Evolutionary conservation across 53 echinoderm and acorn worm genomes (phyloP).

Genomic region (Pentamera pediparva): DNA sequence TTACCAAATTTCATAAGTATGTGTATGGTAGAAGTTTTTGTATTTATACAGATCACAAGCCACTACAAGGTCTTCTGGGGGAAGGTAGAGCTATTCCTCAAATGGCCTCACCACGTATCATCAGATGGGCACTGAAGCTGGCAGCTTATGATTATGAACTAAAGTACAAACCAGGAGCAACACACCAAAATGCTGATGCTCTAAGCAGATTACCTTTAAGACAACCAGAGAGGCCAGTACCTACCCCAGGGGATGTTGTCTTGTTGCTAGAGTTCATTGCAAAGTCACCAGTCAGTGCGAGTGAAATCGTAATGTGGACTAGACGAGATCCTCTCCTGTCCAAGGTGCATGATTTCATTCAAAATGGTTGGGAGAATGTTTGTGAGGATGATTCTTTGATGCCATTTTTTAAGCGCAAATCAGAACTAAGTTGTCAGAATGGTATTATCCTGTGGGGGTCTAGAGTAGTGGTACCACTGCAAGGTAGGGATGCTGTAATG

Average conservation of each 20-base stretch:
- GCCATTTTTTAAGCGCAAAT: constrained; percentile 27
- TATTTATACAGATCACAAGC: constrained; percentile 41
- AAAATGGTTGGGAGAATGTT: background rate
- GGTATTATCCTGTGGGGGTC: constrained; percentile 45
- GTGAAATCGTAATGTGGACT: background rate
- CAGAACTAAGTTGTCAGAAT: constrained; percentile 20
- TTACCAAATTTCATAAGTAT: constrained; percentile 40
- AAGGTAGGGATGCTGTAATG: constrained; percentile 27
- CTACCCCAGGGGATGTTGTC: background rate
- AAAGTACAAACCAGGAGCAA: constrained; percentile 41
- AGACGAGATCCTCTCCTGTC: background rate
- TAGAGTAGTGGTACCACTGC: constrained; percentile 32
- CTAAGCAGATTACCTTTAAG: background rate
- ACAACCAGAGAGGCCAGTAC: background rate
- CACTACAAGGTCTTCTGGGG: constrained; percentile 29
- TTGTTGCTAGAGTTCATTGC: constrained; percentile 1
- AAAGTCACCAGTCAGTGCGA: background rate
- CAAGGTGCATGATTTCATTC: background rate
- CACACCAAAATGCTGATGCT: constrained; percentile 31
- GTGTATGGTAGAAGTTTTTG: constrained; percentile 23
- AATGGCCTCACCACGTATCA: background rate
- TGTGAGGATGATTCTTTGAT: constrained; percentile 17
- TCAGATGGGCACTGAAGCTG: constrained; percentile 34
- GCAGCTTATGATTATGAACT: constrained; percentile 46
- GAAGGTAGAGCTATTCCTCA: constrained; percentile 24